Conservation (phyloP, 2,113 vertebrate species). For the Clarias batrachus region DNA sequence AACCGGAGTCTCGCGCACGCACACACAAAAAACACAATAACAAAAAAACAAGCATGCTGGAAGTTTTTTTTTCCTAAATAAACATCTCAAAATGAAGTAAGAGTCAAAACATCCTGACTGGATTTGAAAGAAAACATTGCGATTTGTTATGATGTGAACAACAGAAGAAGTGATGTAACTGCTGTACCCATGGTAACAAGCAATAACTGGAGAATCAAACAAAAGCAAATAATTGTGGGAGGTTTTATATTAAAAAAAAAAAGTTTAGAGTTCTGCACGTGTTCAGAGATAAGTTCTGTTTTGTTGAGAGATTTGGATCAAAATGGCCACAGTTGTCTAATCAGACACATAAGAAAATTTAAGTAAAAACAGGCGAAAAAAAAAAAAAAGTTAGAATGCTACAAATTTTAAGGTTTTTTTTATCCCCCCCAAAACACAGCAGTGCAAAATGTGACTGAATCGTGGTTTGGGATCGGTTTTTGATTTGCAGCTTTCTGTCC, state of each 20-base stretch:
- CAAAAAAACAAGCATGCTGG: constrained; percentile 1
- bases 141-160: background rate
- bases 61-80: background rate
- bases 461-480: background rate
- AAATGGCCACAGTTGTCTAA: background rate
- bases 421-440: background rate
- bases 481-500: constrained; percentile 3
- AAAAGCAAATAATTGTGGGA: background rate
- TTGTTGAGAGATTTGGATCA: background rate
- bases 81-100: background rate
- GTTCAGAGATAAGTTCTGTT: background rate
- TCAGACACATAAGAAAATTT: background rate
- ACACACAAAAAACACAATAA: background rate
- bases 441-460: constrained; percentile 30
- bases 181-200: background rate
- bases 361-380: background rate
- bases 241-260: background rate
- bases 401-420: background rate
- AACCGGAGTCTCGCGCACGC: background rate
- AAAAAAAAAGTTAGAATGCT: background rate
- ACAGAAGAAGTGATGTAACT: background rate
- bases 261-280: background rate
- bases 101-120: background rate
- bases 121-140: constrained; percentile 1
- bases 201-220: background rate